Percentiles rank a stretch among this genome's conserved stretches.
Evolutionary conservation across 2,113 vertebrate species (phyloP).

Genomic region (Ammospiza caudacuta): DNA sequence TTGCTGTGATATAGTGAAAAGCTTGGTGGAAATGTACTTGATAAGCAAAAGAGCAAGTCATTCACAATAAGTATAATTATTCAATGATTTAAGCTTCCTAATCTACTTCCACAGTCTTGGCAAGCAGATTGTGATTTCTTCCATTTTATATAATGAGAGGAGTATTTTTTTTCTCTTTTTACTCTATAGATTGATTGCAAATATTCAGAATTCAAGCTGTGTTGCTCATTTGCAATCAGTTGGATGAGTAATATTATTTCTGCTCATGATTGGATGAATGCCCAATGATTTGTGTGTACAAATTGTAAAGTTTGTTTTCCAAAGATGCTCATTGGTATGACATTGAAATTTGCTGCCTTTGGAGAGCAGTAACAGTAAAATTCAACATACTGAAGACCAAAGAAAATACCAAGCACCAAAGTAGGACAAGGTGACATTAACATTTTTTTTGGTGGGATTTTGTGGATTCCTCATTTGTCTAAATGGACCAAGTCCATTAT

Average conservation of each 20-base stretch:
- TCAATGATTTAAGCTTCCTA: slow-evolving; percentile 64
- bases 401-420: neutral
- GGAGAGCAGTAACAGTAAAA: neutral
- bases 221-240: slow-evolving; percentile 66
- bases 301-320: slow-evolving; percentile 59
- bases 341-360: slow-evolving; percentile 46
- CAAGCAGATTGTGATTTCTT: slow-evolving; percentile 63
- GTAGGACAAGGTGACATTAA: neutral
- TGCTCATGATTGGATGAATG: slow-evolving; percentile 61
- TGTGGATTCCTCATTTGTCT: neutral
- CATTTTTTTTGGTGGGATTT: neutral
- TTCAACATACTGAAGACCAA: neutral
- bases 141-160: slow-evolving; percentile 58
- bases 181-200: slow-evolving; percentile 64
- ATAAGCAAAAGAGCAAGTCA: slow-evolving; percentile 57
- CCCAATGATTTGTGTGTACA: slow-evolving; percentile 59
- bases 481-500: neutral
- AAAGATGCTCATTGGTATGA: slow-evolving; percentile 41
- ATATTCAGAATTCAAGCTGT: slow-evolving; percentile 70
- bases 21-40: slow-evolving; percentile 51
- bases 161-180: slow-evolving; percentile 33
- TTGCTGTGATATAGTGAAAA: neutral
- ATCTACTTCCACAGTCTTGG: slow-evolving; percentile 57
- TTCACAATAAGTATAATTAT: slow-evolving; percentile 69
- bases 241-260: slow-evolving; percentile 63